Evolutionary conservation across 2,797 vertebrate species (phyloP).

Genomic region (Pogoniulus pusillus): DNA sequence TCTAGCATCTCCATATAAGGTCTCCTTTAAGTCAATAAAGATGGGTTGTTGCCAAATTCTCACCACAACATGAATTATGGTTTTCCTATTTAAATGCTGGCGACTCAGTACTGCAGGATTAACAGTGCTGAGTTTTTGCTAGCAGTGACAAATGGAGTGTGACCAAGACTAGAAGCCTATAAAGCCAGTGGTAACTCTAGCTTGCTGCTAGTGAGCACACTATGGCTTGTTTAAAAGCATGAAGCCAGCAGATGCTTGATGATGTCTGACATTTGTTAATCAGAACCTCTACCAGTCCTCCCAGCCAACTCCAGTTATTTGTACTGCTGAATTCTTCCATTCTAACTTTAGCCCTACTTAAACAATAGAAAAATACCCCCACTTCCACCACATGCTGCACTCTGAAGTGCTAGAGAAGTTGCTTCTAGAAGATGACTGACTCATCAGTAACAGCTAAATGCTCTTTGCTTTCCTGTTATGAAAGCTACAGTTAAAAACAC

Average conservation of each 20-base stretch:
- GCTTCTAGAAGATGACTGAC: not conserved
- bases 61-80: slow-evolving; percentile 33
- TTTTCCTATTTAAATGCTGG: slow-evolving; percentile 34
- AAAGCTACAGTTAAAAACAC: not conserved
- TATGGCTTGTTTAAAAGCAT: not conserved
- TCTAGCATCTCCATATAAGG: slow-evolving; percentile 47
- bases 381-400: not conserved
- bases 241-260: not conserved
- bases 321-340: not conserved
- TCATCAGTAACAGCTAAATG: not conserved
- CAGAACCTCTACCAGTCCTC: not conserved
- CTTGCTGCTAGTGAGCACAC: not conserved
- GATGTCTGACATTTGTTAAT: not conserved
- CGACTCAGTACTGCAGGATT: not conserved
- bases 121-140: not conserved
- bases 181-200: not conserved
- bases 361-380: not conserved
- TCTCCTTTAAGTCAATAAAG: slow-evolving; percentile 45
- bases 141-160: not conserved
- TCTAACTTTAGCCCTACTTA: not conserved
- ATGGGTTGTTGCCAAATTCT: slow-evolving; percentile 32
- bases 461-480: not conserved
- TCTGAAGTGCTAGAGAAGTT: not conserved
- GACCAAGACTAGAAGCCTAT: not conserved
- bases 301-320: not conserved